A percentile compares a stretch with the other conserved stretches of the same genome.
Evolutionary conservation across 92 coral and sea anemone genomes (phyloP).

Genomic region (Porites divaricata): DNA sequence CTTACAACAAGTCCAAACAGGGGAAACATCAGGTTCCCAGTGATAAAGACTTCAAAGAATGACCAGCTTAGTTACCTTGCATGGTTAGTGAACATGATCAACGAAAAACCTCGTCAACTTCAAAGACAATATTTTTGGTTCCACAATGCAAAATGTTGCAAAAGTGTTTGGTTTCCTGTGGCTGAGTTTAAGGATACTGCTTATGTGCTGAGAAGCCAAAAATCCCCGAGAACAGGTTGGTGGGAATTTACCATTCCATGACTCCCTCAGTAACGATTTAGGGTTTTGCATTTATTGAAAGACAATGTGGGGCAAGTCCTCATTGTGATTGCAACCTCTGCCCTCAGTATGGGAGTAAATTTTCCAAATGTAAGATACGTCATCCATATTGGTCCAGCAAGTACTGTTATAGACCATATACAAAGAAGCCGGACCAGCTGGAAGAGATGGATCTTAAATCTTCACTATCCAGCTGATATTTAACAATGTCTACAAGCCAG

Average conservation of each 20-base stretch:
- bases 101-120: slow-evolving; percentile 25
- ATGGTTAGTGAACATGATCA: slow-evolving; percentile 50
- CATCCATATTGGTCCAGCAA: slow-evolving; percentile 41
- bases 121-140: slow-evolving; percentile 61
- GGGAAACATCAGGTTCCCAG: slow-evolving; percentile 35
- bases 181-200: slow-evolving; percentile 15
- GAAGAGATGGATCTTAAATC: slow-evolving; percentile 4
- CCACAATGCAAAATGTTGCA: slow-evolving; percentile 48
- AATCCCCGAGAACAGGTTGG: slow-evolving; percentile 28
- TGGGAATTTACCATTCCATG: slow-evolving; percentile 36
- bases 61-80: slow-evolving; percentile 30
- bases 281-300: slow-evolving; percentile 41
- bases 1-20: slow-evolving; percentile 51
- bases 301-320: slow-evolving; percentile 10
- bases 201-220: slow-evolving; percentile 29
- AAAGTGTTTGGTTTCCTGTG: slow-evolving; percentile 20
- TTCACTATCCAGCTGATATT: too few relatives aligned
- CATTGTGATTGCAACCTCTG: slow-evolving; percentile 44
- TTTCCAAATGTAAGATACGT: neutral
- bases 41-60: slow-evolving; percentile 38
- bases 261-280: slow-evolving; percentile 26
- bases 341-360: slow-evolving; percentile 13
- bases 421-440: slow-evolving; percentile 31
- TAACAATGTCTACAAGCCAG: too few relatives aligned
- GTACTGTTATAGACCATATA: slow-evolving; percentile 38